phyloP scores from a whole-genome alignment of 2,797 vertebrate species.

The Poeciliopsis infans region DNA sequence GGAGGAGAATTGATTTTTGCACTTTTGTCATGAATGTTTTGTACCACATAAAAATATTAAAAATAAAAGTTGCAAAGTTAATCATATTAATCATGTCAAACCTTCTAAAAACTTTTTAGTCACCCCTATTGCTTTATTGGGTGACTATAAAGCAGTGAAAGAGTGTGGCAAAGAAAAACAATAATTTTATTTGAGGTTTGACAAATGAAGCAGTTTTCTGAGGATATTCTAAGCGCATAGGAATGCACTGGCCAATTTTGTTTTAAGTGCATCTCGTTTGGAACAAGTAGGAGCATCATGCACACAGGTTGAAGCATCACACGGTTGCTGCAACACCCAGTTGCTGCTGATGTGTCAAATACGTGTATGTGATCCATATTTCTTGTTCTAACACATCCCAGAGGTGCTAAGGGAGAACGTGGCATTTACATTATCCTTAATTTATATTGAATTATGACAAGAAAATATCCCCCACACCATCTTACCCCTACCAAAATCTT shows the following conservation, averaged over 20 bases:
- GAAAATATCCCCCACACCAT: not conserved
- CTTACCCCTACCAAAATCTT: not conserved
- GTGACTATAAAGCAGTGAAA: not conserved
- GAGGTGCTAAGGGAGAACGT: not conserved
- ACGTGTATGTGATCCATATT: not conserved
- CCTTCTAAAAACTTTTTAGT: not conserved
- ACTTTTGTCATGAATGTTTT: not conserved
- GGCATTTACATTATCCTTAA: not conserved
- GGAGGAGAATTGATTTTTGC: not conserved
- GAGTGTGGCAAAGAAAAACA: not conserved
- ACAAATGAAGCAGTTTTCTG: not conserved
- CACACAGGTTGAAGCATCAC: not conserved
- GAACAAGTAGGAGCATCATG: not conserved
- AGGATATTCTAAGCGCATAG: not conserved
- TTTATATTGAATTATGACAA: not conserved
- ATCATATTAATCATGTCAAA: not conserved
- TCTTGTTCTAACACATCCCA: not conserved
- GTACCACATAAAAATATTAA: not conserved
- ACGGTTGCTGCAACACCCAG: not conserved
- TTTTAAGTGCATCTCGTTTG: not conserved
- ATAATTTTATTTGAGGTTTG: not conserved
- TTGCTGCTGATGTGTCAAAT: not conserved
- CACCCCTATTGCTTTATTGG: not conserved
- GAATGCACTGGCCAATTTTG: not conserved
- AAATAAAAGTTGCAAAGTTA: not conserved